Conservation (phyloP, 2,113 vertebrate genomes). For the Chlamydotis undulata region DNA sequence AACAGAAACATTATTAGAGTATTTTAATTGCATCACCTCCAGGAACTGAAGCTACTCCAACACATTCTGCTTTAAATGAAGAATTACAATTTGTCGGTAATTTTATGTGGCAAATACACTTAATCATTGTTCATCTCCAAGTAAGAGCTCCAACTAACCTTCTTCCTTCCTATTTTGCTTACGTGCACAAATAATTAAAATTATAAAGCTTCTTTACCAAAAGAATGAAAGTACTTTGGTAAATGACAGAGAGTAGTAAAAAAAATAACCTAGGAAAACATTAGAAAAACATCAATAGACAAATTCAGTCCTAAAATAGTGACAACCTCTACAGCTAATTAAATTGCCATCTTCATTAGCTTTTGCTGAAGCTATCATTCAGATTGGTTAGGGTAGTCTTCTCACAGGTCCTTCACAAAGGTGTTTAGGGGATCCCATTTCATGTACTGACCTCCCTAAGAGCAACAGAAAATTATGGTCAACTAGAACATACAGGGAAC, state of each 20-base stretch:
- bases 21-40: background rate
- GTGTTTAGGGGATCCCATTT: background rate
- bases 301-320: background rate
- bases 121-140: background rate
- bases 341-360: background rate
- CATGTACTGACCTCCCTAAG: background rate
- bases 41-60: background rate
- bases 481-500: background rate
- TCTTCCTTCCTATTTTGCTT: background rate
- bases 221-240: background rate
- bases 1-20: background rate
- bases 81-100: background rate
- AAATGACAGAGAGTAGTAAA: background rate
- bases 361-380: background rate
- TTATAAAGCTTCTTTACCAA: background rate
- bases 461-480: background rate
- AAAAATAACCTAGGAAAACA: background rate
- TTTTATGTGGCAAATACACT: background rate
- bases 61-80: background rate
- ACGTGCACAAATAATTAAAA: background rate
- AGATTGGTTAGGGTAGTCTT: background rate
- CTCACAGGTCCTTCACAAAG: background rate
- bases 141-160: background rate
- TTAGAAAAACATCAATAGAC: background rate
- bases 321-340: background rate